These are phyloP conservation scores for Liasis olivaceus DNA, from an alignment of 2,797 vertebrate species.

Conservation along the genomic window DNA sequence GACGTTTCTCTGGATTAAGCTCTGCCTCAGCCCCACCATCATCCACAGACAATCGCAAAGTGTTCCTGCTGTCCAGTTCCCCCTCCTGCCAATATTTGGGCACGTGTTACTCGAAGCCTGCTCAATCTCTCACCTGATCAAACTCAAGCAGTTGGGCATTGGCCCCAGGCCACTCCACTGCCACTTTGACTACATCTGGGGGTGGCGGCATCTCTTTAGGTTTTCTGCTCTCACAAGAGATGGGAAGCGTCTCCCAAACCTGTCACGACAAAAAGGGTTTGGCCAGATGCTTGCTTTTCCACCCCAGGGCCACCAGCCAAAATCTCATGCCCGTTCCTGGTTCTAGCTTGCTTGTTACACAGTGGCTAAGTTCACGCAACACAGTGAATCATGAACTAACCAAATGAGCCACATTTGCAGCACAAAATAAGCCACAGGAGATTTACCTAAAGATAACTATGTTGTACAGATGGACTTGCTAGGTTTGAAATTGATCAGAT, in stretches of 20 bases:
- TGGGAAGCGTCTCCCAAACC: slow-evolving; percentile 41
- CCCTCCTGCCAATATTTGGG: background rate
- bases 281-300: background rate
- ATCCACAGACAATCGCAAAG: too few relatives aligned
- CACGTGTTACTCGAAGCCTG: background rate
- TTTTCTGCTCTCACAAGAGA: background rate
- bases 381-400: background rate
- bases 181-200: slow-evolving; percentile 96
- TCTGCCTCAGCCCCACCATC: background rate
- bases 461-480: background rate
- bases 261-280: slow-evolving; percentile 18
- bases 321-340: background rate
- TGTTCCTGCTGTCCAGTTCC: background rate
- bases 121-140: slow-evolving; percentile 84
- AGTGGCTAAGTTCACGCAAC: background rate
- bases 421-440: background rate
- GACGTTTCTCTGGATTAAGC: background rate
- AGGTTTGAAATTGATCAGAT: background rate
- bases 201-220: slow-evolving; percentile 83
- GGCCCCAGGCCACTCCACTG: slow-evolving; percentile 97
- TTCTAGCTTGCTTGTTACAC: background rate
- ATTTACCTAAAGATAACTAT: too few relatives aligned
- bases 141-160: slow-evolving; percentile 98
- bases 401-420: background rate
- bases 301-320: background rate